These are phyloP conservation scores for Lasius platythorax DNA, from an alignment of 2,888 invertebrate species.

Conservation along the genomic window DNA sequence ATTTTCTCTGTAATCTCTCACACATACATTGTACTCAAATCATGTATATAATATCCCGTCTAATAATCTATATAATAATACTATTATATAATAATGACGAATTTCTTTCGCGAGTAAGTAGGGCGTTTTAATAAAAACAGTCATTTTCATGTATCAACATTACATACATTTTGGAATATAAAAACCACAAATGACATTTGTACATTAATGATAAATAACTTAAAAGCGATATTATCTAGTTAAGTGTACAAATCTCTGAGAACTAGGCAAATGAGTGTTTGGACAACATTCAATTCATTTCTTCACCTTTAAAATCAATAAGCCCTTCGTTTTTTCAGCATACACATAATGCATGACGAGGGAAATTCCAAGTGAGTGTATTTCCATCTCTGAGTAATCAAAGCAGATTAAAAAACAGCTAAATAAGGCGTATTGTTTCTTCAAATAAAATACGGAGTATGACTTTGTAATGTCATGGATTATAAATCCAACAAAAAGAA, in stretches of 20 bases:
- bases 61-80: conserved; percentile 15
- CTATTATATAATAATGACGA: conserved; percentile 2
- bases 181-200: conserved; percentile 77
- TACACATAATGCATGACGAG: not conserved
- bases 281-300: conserved; percentile 57
- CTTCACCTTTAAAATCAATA: conserved; percentile 56
- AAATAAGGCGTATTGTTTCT: not conserved
- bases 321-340: not conserved
- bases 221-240: conserved; percentile 74
- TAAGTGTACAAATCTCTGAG: conserved; percentile 73
- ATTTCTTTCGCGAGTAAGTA: conserved; percentile 18
- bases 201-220: conserved; percentile 82
- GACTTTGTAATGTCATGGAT: not conserved
- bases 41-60: not conserved
- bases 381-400: not conserved
- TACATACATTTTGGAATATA: conserved; percentile 73
- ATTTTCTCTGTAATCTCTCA: not conserved
- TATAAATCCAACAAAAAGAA: not conserved
- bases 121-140: conserved; percentile 49
- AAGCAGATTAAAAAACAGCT: conserved; percentile 6
- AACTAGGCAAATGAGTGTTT: conserved; percentile 63
- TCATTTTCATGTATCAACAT: conserved; percentile 49
- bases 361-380: conserved; percentile 1
- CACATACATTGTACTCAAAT: conserved; percentile 29
- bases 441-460: not conserved